Conservation (phyloP, 2,797 vertebrate species). For the Oreonectes daqikongensis region DNA sequence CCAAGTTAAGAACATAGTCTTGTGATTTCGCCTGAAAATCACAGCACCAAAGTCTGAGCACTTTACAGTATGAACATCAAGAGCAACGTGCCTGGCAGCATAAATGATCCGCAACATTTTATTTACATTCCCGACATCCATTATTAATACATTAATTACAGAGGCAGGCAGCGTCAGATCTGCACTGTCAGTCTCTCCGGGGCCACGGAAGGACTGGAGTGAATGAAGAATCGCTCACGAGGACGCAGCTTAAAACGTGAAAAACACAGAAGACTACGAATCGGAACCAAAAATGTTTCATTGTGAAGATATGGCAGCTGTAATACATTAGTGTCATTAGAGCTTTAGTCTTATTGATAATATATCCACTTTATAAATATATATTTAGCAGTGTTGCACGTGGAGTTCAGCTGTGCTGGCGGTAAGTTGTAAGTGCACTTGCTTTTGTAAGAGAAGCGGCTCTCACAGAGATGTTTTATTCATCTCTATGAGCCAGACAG, state of each 20-base stretch:
- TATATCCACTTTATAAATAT: constrained; percentile 33
- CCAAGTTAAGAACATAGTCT: background rate
- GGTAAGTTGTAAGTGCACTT: constrained; percentile 64
- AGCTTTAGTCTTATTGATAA: too few relatives aligned
- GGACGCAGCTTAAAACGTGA: constrained; percentile 24
- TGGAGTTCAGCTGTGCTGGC: constrained; percentile 68
- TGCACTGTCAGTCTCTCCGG: constrained; percentile 51
- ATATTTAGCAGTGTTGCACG: constrained; percentile 70
- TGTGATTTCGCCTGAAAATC: background rate
- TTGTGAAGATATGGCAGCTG: background rate
- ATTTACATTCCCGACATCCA: constrained; percentile 59
- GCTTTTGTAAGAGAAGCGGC: constrained; percentile 60
- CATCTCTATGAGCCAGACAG: constrained; percentile 54
- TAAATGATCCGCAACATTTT: constrained; percentile 45
- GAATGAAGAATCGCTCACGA: constrained; percentile 38
- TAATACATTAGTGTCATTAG: background rate
- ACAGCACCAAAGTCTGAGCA: background rate
- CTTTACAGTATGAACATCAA: background rate
- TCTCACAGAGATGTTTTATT: constrained; percentile 72
- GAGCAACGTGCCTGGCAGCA: background rate
- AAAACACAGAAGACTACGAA: background rate
- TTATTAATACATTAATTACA: constrained; percentile 64
- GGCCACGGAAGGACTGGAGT: constrained; percentile 21
- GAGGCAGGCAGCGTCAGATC: constrained; percentile 47
- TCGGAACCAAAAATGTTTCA: background rate